A percentile compares a stretch with the other conserved stretches of the same genome.
phyloP scores from a whole-genome alignment of 2,888 invertebrate genomes.

The Amphipyra tragopoginis region DNA sequence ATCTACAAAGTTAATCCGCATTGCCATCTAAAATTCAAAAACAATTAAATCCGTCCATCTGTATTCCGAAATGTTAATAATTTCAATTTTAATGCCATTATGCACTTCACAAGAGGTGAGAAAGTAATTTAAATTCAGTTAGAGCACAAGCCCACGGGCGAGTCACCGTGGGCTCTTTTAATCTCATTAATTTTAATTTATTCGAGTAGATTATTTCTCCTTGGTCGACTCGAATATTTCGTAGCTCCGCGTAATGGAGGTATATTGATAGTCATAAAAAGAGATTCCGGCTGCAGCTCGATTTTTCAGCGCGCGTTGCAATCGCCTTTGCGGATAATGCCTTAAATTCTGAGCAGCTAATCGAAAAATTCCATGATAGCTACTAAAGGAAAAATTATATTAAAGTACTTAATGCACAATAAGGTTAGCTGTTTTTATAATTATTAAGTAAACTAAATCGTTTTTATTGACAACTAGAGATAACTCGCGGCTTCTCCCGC shows the following conservation, averaged over 20 bases:
- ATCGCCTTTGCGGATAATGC: slow-evolving; percentile 10
- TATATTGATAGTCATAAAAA: slow-evolving; percentile 52
- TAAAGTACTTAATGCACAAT: too few relatives aligned
- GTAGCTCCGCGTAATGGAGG: slow-evolving; percentile 50
- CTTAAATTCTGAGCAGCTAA: slow-evolving; percentile 1
- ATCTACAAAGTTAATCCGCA: slow-evolving; percentile 24
- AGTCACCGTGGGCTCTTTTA: slow-evolving; percentile 79
- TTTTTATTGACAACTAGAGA: too few relatives aligned
- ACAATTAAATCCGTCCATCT: slow-evolving; percentile 61
- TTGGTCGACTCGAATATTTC: slow-evolving; percentile 76
- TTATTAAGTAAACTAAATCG: too few relatives aligned
- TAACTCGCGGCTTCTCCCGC: too few relatives aligned
- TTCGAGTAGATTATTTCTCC: slow-evolving; percentile 84
- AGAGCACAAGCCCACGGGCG: slow-evolving; percentile 72
- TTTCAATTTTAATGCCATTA: slow-evolving; percentile 85
- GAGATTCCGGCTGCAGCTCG: slow-evolving; percentile 18
- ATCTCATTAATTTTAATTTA: slow-evolving; percentile 89
- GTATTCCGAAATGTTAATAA: slow-evolving; percentile 63
- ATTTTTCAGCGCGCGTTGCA: slow-evolving; percentile 25
- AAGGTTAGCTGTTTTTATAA: too few relatives aligned
- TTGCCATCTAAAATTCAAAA: slow-evolving; percentile 23
- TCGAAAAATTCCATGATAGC: slow-evolving; percentile 8
- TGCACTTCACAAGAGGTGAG: slow-evolving; percentile 86
- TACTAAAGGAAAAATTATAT: background rate
- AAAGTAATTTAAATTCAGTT: slow-evolving; percentile 87